A percentile compares a stretch with the other conserved stretches of the same genome.
These are phyloP conservation scores for Zaprionus ornatus DNA, from an alignment of 1,140 invertebrate genomes.

Conservation along the genomic window DNA sequence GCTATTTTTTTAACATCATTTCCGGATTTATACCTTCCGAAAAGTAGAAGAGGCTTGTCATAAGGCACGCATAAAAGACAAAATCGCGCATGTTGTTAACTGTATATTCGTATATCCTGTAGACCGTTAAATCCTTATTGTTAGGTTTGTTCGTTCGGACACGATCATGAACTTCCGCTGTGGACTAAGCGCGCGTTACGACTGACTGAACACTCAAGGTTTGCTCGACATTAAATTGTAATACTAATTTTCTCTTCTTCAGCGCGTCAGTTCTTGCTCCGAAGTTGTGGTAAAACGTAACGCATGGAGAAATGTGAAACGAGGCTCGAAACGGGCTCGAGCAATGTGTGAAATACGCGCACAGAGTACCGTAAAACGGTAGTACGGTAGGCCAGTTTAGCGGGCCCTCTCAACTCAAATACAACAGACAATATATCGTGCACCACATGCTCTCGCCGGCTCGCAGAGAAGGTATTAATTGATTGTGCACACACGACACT, in stretches of 20 bases:
- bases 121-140: conserved; percentile 10
- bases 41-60: conserved; percentile 70
- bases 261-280: conserved; percentile 23
- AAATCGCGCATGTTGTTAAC: conserved; percentile 50
- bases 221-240: conserved; percentile 63
- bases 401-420: conserved; percentile 22
- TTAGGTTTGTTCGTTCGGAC: conserved; percentile 16
- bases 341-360: conserved; percentile 63
- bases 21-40: conserved; percentile 67
- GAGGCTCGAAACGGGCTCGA: conserved; percentile 24
- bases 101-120: conserved; percentile 32
- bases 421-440: conserved; percentile 1
- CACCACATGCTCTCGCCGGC: background rate
- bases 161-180: conserved; percentile 45
- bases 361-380: background rate
- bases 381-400: conserved; percentile 3
- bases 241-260: conserved; percentile 70
- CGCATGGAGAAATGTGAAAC: conserved; percentile 33
- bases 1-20: background rate
- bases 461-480: conserved; percentile 52
- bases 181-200: conserved; percentile 61
- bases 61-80: conserved; percentile 53
- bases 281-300: background rate
- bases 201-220: conserved; percentile 66
- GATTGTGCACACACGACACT: conserved; percentile 54